Evolutionary conservation across 2,888 invertebrate genomes (phyloP), one percentile per base, ranked within the genome.

Genomic region (Tachina fera): DNA sequence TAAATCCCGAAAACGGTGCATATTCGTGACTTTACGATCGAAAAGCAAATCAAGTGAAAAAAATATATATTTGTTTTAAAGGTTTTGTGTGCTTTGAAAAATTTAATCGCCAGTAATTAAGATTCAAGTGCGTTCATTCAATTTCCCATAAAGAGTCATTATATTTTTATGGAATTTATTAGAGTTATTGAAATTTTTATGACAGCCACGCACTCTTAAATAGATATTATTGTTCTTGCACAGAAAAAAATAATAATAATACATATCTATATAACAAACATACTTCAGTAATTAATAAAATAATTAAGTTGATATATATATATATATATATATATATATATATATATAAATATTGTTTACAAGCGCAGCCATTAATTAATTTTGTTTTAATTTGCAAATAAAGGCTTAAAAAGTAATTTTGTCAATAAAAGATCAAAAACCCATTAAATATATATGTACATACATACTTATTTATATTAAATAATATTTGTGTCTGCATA

Each of bases 121-220:
- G 41, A 45, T 53, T 83, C 51, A 78, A 83, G 83, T 78, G 67
- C 72, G 49, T 61, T 71, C 6, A 31, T 5, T 6, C 31, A 53
- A 70, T 22, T 72, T 72, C 39, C 1, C 8, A 63, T 19, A 16
- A 68, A 68, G 47, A 81, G 31, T 71, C 49, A 51, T 77, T 76
- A 76, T 56, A 67, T 39, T 75, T 76, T 68, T 70, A 45, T 72
- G 60, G 67, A 80, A 86, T 79, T 86, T 83, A 82, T 86, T 79
- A 56, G 61, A 83, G 76, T 72, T 76, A 79, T 83, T 86, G 82
- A 86, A 76, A 83, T 67, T 72, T 86, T 83, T 86, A 86, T 72
- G 86, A 76, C 76, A 60, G 43, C 9, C 14, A 68, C 79, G 63
- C 19, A 71, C 72, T 83, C 70, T 41, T 74, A 68, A 49, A 31